phyloP scores from a whole-genome alignment of 2,113 vertebrate species.

The Alligator mississippiensis region DNA sequence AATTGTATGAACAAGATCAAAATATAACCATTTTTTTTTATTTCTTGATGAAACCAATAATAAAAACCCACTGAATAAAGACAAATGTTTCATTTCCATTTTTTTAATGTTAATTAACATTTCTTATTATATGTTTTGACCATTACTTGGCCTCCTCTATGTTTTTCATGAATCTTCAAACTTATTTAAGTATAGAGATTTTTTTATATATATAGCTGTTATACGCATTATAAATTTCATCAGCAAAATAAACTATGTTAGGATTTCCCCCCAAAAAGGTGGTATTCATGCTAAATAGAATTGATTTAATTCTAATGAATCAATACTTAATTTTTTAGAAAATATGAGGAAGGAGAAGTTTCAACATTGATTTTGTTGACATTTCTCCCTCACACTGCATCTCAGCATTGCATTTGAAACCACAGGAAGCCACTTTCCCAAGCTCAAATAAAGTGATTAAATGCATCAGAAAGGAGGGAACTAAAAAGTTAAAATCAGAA shows the following conservation, averaged over 20 bases:
- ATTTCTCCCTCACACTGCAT: not conserved
- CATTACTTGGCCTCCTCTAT: no score
- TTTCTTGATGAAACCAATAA: no score
- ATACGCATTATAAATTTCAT: not conserved
- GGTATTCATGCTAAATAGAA: not conserved
- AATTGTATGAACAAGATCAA: no score
- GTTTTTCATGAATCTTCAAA: not conserved
- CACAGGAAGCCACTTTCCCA: not conserved
- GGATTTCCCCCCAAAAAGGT: not conserved
- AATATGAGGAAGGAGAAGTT: not conserved
- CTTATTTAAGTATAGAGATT: not conserved
- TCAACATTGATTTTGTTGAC: not conserved
- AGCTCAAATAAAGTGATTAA: not conserved
- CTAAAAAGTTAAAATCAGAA: constrained; percentile 43
- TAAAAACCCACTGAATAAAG: no score
- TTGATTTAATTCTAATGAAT: not conserved
- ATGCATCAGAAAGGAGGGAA: not conserved
- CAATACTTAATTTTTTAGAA: not conserved
- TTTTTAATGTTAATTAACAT: no score
- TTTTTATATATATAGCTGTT: not conserved
- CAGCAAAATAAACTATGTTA: not conserved
- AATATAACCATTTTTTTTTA: no score
- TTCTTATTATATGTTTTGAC: not conserved
- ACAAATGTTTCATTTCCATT: no score
- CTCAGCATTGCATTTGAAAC: not conserved